Evolutionary conservation across 2,797 vertebrate genomes (phyloP).

Genomic region (Cetoscarus ocellatus): DNA sequence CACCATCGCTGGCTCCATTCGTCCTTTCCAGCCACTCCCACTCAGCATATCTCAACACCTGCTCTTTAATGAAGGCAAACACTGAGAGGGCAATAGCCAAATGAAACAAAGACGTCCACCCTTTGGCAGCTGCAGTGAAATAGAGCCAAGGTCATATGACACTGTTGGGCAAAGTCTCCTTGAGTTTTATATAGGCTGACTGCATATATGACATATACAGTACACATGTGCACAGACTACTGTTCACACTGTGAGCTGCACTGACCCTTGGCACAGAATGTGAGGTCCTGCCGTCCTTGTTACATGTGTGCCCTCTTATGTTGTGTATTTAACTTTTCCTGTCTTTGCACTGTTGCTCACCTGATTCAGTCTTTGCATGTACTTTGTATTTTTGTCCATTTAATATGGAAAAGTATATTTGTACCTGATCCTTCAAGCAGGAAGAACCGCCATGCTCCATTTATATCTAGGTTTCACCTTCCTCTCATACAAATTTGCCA

Average conservation of each 20-base stretch:
- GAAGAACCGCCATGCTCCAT: background rate
- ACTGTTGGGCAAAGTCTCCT: conserved; percentile 52
- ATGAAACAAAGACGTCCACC: conserved; percentile 73
- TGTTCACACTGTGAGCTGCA: conserved; percentile 19
- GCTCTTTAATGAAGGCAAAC: conserved; percentile 80
- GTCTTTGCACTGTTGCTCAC: background rate
- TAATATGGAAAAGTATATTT: background rate
- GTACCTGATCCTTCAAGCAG: background rate
- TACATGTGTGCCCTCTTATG: conserved; percentile 12
- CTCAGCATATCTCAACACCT: conserved; percentile 80
- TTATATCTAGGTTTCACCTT: background rate
- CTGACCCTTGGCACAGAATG: conserved; percentile 51
- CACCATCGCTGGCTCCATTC: conserved; percentile 56
- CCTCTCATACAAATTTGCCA: background rate
- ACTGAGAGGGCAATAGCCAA: conserved; percentile 53
- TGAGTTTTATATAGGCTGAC: conserved; percentile 58
- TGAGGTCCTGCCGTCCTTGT: conserved; percentile 33
- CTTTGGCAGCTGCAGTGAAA: conserved; percentile 71
- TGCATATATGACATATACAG: conserved; percentile 42
- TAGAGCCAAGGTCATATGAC: conserved; percentile 63
- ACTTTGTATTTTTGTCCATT: background rate
- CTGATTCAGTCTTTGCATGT: background rate
- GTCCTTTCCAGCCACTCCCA: conserved; percentile 72
- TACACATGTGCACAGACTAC: conserved; percentile 35
- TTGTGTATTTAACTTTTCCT: conserved; percentile 9